Evolutionary conservation across 2,113 vertebrate species (phyloP).

Genomic region (Platysternon megacephalum): DNA sequence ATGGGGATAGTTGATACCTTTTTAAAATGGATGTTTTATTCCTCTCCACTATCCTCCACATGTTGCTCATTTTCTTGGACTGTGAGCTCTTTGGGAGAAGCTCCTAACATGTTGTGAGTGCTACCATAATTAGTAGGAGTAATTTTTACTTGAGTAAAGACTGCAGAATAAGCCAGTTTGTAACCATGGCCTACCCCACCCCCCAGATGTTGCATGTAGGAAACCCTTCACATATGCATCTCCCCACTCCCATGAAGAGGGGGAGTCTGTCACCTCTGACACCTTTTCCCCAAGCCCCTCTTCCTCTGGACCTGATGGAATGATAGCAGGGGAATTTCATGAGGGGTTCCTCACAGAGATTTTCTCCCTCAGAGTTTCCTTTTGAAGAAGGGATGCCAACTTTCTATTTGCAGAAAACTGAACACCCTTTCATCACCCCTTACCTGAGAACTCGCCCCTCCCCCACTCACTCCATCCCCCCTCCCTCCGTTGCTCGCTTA

Average conservation of each 20-base stretch:
- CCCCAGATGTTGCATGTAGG: no score
- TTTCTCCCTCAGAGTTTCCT: neutral
- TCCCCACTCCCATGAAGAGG: neutral
- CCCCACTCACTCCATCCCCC: no score
- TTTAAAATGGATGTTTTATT: neutral
- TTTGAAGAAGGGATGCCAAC: no score
- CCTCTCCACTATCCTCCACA: neutral
- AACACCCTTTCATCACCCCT: no score
- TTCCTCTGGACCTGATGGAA: neutral
- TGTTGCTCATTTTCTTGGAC: neutral
- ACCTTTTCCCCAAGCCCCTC: no score
- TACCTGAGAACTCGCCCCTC: no score
- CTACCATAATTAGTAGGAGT: neutral
- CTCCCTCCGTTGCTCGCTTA: no score
- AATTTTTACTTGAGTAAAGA: neutral
- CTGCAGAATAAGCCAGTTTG: no score
- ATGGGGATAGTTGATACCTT: neutral
- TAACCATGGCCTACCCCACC: rapidly evolving
- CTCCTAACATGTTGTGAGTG: neutral
- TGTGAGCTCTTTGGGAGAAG: neutral
- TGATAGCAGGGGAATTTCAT: neutral
- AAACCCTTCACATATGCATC: neutral
- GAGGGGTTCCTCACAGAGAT: neutral
- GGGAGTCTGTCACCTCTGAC: neutral
- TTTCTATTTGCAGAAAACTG: no score